Evolutionary conservation across 2,888 invertebrate genomes (phyloP).

Genomic region (Buathra laborator): DNA sequence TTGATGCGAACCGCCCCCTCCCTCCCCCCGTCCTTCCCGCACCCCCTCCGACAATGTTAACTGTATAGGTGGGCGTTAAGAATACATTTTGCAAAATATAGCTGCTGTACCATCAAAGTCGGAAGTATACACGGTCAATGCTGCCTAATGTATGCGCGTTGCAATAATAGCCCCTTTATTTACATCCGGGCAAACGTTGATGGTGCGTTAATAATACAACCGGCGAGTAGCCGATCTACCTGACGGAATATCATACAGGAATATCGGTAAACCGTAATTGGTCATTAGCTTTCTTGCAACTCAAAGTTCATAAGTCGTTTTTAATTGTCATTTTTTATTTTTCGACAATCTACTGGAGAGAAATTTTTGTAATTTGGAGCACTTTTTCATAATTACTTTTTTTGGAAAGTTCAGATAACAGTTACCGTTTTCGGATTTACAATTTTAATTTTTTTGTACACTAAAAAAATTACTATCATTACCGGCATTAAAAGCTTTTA

Average conservation of each 20-base stretch:
- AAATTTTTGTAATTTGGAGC: too few species aligned
- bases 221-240: slow-evolving; percentile 1
- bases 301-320: background rate
- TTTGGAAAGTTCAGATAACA: too few species aligned
- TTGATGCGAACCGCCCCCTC: slow-evolving; percentile 44
- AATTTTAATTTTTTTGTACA: too few species aligned
- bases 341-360: background rate
- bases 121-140: background rate
- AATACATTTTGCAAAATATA: slow-evolving; percentile 34
- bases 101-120: background rate
- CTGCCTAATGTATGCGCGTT: slow-evolving; percentile 12
- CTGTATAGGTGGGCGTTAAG: background rate
- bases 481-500: too few species aligned
- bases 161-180: slow-evolving; percentile 7
- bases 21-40: too few species aligned
- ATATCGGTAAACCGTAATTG: slow-evolving; percentile 34
- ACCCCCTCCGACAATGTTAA: background rate
- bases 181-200: slow-evolving; percentile 12
- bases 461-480: too few species aligned
- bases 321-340: background rate
- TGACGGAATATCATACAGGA: background rate
- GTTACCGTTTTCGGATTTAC: too few species aligned
- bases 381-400: too few species aligned
- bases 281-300: slow-evolving; percentile 57
- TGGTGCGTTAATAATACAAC: slow-evolving; percentile 13